Conservation (phyloP, 2,888 invertebrate species). For the Drosophila sordidula region DNA sequence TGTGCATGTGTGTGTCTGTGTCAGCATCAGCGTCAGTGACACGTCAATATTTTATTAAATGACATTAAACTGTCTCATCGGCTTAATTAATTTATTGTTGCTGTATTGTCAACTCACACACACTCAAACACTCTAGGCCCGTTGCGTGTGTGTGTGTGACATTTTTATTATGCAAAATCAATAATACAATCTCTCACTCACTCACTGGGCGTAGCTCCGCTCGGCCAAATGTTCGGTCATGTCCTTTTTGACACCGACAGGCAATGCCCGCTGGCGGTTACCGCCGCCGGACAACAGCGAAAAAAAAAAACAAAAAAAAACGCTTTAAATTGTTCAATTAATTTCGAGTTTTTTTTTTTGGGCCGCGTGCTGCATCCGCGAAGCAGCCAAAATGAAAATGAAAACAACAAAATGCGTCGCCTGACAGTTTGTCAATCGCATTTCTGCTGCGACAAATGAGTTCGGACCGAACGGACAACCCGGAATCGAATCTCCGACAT, state of each 20-base stretch:
- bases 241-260: conserved; percentile 82
- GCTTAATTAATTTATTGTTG: conserved; percentile 85
- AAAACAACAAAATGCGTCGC: conserved; percentile 63
- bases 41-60: conserved; percentile 85
- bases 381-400: conserved; percentile 43
- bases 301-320: conserved; percentile 46
- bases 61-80: conserved; percentile 85
- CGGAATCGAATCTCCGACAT: conserved; percentile 9
- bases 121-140: conserved; percentile 19
- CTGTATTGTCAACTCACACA: conserved; percentile 73
- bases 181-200: conserved; percentile 78
- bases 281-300: conserved; percentile 9
- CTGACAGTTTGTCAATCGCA: conserved; percentile 81
- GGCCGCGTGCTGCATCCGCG: conserved; percentile 24
- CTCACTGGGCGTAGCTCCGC: conserved; percentile 45
- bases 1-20: conserved; percentile 57
- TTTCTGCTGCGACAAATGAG: conserved; percentile 70
- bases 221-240: conserved; percentile 75
- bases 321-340: conserved; percentile 79
- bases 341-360: conserved; percentile 62
- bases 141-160: conserved; percentile 65
- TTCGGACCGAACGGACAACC: conserved; percentile 32
- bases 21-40: conserved; percentile 80
- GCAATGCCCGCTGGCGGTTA: conserved; percentile 51
- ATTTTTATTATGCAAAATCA: conserved; percentile 83